Conservation (phyloP, 2,113 vertebrate genomes). For the Epinephelus moara region DNA sequence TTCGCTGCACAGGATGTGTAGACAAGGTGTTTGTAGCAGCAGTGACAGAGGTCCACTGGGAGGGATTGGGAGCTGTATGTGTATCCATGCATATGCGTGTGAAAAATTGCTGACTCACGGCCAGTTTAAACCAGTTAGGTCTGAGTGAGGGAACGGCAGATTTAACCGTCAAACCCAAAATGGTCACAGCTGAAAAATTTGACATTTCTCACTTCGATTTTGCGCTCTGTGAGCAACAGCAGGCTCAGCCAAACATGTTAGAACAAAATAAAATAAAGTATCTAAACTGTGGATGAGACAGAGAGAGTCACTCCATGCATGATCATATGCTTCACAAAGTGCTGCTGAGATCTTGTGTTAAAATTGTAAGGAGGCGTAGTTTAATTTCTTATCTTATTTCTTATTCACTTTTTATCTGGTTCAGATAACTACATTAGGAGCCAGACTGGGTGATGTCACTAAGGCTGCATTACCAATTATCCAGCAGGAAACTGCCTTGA, state of each 20-base stretch:
- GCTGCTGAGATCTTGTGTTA: not conserved
- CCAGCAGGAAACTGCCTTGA: not conserved
- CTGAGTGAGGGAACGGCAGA: not conserved
- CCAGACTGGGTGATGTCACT: not conserved
- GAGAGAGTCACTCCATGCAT: not conserved
- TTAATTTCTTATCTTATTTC: not conserved
- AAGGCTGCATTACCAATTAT: not conserved
- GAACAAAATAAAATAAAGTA: too few species aligned
- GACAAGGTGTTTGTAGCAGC: conserved; percentile 21
- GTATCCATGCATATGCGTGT: conserved; percentile 20
- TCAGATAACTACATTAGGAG: not conserved
- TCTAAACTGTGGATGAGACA: not conserved
- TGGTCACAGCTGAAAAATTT: not conserved
- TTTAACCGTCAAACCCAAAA: not conserved
- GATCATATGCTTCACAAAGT: not conserved
- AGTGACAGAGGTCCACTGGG: conserved; percentile 24
- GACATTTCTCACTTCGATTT: not conserved
- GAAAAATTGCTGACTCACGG: conserved; percentile 31
- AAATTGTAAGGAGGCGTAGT: not conserved
- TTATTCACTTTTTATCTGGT: not conserved
- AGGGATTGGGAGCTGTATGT: not conserved
- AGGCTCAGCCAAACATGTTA: not conserved
- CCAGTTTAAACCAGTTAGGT: conserved; percentile 19
- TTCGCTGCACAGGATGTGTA: not conserved
- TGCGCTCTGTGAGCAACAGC: not conserved